A percentile compares a stretch with the other conserved stretches of the same genome.
Conservation (phyloP, 2,888 invertebrate species). For the Neoscelio sp. region DNA sequence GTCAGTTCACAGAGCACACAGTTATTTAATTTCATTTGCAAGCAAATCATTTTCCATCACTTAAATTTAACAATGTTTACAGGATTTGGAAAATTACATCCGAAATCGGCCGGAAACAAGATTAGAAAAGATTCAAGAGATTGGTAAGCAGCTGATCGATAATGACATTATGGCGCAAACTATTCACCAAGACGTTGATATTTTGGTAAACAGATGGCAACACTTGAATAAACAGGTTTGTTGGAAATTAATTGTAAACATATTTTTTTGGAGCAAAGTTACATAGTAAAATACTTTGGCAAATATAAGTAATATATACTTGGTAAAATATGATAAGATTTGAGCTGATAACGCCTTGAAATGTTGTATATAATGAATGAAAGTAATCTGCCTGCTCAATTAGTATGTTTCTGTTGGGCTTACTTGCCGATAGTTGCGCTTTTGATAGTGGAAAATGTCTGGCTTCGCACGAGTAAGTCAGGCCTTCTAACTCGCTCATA, state of each 20-base stretch:
- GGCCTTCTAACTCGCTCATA: constrained; percentile 33
- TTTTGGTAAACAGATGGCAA: constrained; percentile 87
- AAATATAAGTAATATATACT: too few species aligned
- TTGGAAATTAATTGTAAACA: neutral
- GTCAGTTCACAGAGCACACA: too few species aligned
- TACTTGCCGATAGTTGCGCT: constrained; percentile 27
- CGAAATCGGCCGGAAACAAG: constrained; percentile 90
- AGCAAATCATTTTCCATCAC: constrained; percentile 49
- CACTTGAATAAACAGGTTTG: constrained; percentile 88
- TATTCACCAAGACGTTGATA: constrained; percentile 87
- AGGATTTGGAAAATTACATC: constrained; percentile 94
- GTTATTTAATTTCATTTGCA: too few species aligned
- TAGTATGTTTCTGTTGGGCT: constrained; percentile 12
- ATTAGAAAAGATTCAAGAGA: constrained; percentile 89
- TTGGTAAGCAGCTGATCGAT: constrained; percentile 89
- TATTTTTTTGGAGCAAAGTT: neutral
- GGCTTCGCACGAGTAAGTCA: constrained; percentile 19
- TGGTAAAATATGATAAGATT: neutral
- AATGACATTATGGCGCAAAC: constrained; percentile 90
- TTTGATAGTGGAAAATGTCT: constrained; percentile 21
- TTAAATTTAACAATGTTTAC: too few species aligned
- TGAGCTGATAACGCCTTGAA: neutral
- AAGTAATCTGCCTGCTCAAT: constrained; percentile 16
- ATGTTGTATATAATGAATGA: constrained; percentile 7
- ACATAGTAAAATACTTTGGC: too few species aligned